phyloP scores from a whole-genome alignment of 2,797 vertebrate species.

The Cygnus olor region DNA sequence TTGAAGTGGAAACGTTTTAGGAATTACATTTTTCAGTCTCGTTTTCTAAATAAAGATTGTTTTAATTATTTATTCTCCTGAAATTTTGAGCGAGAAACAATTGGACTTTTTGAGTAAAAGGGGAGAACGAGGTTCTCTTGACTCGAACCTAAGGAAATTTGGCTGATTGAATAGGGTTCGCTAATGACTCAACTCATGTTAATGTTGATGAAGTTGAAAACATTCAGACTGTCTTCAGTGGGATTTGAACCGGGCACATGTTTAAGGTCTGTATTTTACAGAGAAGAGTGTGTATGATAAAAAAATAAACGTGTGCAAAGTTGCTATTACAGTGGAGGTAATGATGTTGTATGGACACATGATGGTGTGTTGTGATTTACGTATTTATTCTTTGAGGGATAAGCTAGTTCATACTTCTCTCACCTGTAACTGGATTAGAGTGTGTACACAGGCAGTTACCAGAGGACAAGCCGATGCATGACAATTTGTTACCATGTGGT shows the following conservation, averaged over 20 bases:
- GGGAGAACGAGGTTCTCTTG: conserved; percentile 49
- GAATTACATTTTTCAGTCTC: not conserved
- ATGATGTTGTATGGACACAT: not conserved
- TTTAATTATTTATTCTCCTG: conserved; percentile 43
- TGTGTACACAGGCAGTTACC: not conserved
- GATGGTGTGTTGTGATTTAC: not conserved
- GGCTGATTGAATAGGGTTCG: conserved; percentile 34
- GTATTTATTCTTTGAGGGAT: not conserved
- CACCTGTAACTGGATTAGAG: not conserved
- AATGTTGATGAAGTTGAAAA: conserved; percentile 49
- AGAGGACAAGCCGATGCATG: not conserved
- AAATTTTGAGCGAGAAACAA: conserved; percentile 30
- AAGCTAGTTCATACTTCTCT: not conserved
- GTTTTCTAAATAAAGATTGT: conserved; percentile 3
- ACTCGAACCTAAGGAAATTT: conserved; percentile 24
- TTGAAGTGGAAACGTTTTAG: conserved; percentile 6
- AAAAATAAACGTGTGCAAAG: not conserved
- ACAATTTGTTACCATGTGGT: not conserved
- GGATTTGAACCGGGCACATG: conserved; percentile 30
- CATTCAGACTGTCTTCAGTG: conserved; percentile 2
- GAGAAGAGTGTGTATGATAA: not conserved
- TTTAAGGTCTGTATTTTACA: conserved; percentile 54
- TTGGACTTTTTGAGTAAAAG: conserved; percentile 47
- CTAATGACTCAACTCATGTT: conserved; percentile 20
- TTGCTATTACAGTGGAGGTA: not conserved